These are phyloP conservation scores for Myotis brandtii DNA, from an alignment of 2,113 vertebrate genomes.

Conservation along the genomic window DNA sequence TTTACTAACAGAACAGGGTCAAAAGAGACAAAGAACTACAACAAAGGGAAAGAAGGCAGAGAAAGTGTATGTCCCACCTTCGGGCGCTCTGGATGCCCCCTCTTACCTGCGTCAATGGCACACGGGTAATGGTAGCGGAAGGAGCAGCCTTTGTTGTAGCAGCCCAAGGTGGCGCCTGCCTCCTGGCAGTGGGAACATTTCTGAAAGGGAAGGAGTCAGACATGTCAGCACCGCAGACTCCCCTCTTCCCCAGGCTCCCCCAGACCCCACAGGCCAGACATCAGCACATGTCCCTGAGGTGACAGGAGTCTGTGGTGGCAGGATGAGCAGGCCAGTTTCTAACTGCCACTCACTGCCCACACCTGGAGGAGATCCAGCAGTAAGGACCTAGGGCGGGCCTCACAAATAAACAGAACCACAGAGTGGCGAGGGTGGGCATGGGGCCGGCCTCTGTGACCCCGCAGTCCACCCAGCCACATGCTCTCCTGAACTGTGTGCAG, in stretches of 20 bases:
- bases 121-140: slow-evolving; percentile 98
- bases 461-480: rapidly evolving
- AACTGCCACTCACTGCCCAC: background rate
- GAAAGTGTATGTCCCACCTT: rapidly evolving
- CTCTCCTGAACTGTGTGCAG: background rate
- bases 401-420: background rate
- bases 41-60: background rate
- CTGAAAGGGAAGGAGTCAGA: slow-evolving; percentile 84
- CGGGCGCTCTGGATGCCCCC: background rate
- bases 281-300: background rate
- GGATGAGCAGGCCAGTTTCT: background rate
- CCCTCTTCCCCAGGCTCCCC: background rate
- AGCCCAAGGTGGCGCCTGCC: slow-evolving; percentile 97
- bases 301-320: background rate
- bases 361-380: background rate
- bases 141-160: slow-evolving; percentile 99
- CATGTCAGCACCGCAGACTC: background rate
- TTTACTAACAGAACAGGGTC: background rate
- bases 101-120: slow-evolving; percentile 97
- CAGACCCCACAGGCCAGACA: background rate
- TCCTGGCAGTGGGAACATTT: slow-evolving; percentile 98
- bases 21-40: background rate
- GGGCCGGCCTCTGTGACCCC: background rate
- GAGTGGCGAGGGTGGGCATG: background rate
- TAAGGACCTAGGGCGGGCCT: background rate